phyloP scores from a whole-genome alignment of 2,113 vertebrate genomes.

The Gyps fulvus region DNA sequence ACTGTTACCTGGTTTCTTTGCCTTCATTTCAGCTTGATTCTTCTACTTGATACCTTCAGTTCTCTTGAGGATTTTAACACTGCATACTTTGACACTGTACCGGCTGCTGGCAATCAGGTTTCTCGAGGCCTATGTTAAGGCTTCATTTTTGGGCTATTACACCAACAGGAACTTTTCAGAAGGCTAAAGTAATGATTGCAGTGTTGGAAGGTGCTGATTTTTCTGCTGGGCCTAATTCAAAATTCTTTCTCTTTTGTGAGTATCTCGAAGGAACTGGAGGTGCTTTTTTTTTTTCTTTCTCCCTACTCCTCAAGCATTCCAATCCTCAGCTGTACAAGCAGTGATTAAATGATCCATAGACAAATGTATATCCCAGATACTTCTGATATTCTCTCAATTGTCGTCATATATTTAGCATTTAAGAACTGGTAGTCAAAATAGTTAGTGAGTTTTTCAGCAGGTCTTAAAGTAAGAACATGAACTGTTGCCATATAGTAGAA shows the following conservation, averaged over 20 bases:
- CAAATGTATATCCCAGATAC: neutral
- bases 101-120: neutral
- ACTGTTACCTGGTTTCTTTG: neutral
- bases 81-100: neutral
- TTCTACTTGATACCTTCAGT: neutral
- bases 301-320: neutral
- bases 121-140: neutral
- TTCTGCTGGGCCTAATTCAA: neutral
- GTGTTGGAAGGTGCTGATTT: neutral
- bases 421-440: neutral
- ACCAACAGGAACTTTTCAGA: neutral
- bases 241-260: neutral
- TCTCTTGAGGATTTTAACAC: neutral
- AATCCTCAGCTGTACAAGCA: neutral
- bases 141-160: neutral
- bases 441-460: neutral
- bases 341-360: neutral
- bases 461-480: neutral
- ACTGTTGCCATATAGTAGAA: neutral
- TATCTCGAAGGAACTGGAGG: neutral
- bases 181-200: neutral
- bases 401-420: neutral
- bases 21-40: neutral
- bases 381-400: neutral
- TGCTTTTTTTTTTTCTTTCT: neutral